A percentile compares a stretch with the other conserved stretches of the same genome.
phyloP scores from a whole-genome alignment of 2,888 invertebrate species.

The Coelinius sp. region DNA sequence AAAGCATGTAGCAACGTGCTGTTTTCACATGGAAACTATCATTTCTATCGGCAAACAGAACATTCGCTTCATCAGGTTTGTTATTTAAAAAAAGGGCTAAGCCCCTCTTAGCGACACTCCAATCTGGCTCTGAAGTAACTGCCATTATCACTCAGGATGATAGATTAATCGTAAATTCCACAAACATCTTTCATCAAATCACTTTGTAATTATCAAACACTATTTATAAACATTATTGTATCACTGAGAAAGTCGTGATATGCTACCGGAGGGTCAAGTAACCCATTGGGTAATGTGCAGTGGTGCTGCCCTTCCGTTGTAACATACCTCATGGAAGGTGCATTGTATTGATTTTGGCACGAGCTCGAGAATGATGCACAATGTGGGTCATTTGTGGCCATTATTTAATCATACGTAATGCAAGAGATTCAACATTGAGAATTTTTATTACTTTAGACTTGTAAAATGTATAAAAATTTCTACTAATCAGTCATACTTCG shows the following conservation, averaged over 20 bases:
- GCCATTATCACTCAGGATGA: conserved; percentile 33
- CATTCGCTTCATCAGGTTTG: conserved; percentile 70
- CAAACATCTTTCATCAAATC: conserved; percentile 13
- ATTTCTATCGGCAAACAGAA: conserved; percentile 67
- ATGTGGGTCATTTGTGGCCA: not conserved
- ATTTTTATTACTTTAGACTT: not conserved
- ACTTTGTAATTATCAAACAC: not conserved
- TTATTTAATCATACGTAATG: conserved; percentile 5
- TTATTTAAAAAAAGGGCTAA: conserved; percentile 71
- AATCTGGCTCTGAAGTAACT: conserved; percentile 60
- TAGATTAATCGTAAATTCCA: not conserved
- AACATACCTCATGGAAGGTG: not conserved
- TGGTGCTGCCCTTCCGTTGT: conserved; percentile 18
- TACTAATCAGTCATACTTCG: conserved; percentile 1
- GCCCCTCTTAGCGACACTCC: conserved; percentile 69
- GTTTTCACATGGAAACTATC: conserved; percentile 71
- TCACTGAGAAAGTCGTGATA: not conserved
- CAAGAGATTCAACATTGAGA: not conserved
- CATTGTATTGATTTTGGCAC: conserved; percentile 25
- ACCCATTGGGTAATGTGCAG: conserved; percentile 4
- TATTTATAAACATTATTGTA: conserved; percentile 10
- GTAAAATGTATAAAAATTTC: conserved; percentile 19
- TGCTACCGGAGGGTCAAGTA: conserved; percentile 19
- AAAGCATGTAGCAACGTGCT: conserved; percentile 71
- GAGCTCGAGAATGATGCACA: not conserved